Evolutionary conservation across 2,113 vertebrate genomes (phyloP).

Genomic region (Saiga tatarica): DNA sequence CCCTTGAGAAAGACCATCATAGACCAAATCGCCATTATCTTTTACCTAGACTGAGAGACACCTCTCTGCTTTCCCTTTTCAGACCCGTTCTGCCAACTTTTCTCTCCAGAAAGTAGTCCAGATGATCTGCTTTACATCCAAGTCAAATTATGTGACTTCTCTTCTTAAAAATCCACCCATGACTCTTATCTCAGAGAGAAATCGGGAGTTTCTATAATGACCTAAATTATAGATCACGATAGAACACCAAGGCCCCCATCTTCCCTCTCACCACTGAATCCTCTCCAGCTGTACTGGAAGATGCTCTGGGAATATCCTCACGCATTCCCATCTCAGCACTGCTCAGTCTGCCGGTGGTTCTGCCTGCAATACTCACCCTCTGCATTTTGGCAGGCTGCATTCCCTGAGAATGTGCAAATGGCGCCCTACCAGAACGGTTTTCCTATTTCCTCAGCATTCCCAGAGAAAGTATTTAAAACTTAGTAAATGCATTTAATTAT

Average conservation of each 20-base stretch:
- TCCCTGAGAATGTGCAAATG: not conserved
- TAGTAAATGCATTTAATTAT: not conserved
- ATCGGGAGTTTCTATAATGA: not conserved
- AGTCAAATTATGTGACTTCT: not conserved
- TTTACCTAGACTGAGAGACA: not conserved
- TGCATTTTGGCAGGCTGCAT: not conserved
- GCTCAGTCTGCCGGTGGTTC: not conserved
- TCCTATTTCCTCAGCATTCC: not conserved
- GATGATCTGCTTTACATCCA: not conserved
- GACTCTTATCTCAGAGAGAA: not conserved
- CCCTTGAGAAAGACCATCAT: not conserved
- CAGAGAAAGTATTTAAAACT: not conserved
- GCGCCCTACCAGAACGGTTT: not conserved
- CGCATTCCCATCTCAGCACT: fast-evolving
- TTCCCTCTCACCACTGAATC: not conserved
- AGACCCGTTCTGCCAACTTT: not conserved
- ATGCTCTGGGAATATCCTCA: not conserved
- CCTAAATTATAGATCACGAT: not conserved
- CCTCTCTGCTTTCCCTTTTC: not conserved
- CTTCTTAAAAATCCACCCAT: not conserved
- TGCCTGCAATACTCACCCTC: not conserved
- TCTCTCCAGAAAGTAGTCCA: not conserved
- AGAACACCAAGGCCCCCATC: not conserved
- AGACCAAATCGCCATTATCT: not conserved
- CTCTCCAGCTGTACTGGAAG: not conserved